Percentiles rank a stretch among this genome's conserved stretches.
Evolutionary conservation across 2,888 invertebrate species (phyloP).

Genomic region (Seira musarum): DNA sequence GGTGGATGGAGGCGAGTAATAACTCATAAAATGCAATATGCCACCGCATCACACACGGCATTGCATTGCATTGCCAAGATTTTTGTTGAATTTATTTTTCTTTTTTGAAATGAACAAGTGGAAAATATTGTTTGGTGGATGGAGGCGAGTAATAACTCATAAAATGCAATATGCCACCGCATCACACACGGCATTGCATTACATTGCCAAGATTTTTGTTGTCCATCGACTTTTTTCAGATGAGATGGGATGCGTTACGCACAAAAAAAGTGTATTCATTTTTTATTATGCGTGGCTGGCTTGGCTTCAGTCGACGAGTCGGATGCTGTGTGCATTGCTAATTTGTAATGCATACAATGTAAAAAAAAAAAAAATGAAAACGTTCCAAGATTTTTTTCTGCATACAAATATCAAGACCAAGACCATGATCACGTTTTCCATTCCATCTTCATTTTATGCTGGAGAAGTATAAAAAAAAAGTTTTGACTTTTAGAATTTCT

Average conservation of each 20-base stretch:
- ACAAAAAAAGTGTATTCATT: slow-evolving; percentile 16
- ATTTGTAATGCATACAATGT: slow-evolving; percentile 49
- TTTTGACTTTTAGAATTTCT: too few relatives aligned
- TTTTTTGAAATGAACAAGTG: slow-evolving; percentile 9
- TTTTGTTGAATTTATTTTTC: not conserved
- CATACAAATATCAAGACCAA: not conserved
- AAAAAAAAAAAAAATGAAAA: too few relatives aligned
- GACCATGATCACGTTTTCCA: slow-evolving; percentile 7
- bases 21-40: slow-evolving; percentile 48
- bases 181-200: too few relatives aligned
- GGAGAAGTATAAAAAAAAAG: slow-evolving; percentile 8
- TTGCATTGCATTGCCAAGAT: not conserved
- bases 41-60: slow-evolving; percentile 6
- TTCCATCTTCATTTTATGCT: too few relatives aligned
- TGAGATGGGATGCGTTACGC: slow-evolving; percentile 4
- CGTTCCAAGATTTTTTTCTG: slow-evolving; percentile 31
- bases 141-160: slow-evolving; percentile 34
- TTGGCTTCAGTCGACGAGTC: too few relatives aligned
- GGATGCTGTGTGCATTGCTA: slow-evolving; percentile 39
- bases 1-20: slow-evolving; percentile 16
- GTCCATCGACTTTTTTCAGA: slow-evolving; percentile 8
- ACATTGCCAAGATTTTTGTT: too few relatives aligned
- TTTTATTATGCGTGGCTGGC: too few relatives aligned
- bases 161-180: slow-evolving; percentile 40
- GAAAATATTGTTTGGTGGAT: not conserved